A percentile compares a stretch with the other conserved stretches of the same genome.
phyloP scores from a whole-genome alignment of 2,113 vertebrate species.

The Dissostichus mawsoni region DNA sequence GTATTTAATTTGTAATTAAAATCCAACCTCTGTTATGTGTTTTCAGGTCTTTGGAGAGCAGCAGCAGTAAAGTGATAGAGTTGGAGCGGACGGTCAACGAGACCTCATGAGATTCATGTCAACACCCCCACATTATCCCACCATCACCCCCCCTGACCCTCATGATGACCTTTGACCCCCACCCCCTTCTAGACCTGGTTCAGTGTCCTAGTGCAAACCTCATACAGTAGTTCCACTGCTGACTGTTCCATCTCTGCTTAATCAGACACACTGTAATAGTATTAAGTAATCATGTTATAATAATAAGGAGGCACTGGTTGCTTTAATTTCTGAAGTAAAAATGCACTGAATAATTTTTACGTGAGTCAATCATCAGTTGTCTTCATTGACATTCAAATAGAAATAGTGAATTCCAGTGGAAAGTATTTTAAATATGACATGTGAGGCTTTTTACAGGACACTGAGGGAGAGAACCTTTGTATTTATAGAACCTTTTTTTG shows the following conservation, averaged over 20 bases:
- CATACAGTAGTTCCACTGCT: constrained; percentile 50
- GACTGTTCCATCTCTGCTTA: constrained; percentile 46
- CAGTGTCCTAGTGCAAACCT: constrained; percentile 76
- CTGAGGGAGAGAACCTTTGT: constrained; percentile 63
- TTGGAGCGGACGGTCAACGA: constrained; percentile 78
- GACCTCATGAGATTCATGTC: constrained; percentile 70
- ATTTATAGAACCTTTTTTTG: constrained; percentile 72
- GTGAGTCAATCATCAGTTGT: constrained; percentile 27
- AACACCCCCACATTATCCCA: neutral
- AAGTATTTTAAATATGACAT: constrained; percentile 43
- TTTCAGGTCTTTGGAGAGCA: constrained; percentile 73
- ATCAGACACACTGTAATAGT: constrained; percentile 68
- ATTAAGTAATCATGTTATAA: neutral
- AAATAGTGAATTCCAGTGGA: constrained; percentile 39
- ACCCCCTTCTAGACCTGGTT: constrained; percentile 48
- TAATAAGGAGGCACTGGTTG: constrained; percentile 59
- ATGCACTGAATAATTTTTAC: constrained; percentile 76
- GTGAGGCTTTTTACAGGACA: constrained; percentile 75
- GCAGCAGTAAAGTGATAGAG: constrained; percentile 73
- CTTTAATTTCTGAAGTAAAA: constrained; percentile 60
- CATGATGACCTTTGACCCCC: constrained; percentile 46
- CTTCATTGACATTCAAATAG: constrained; percentile 30
- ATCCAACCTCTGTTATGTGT: neutral
- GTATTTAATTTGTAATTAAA: no score
- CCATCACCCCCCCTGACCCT: neutral